Base-by-base conservation (phyloP, 2,797 vertebrate species). In the Takifugu rubripes region DNA sequence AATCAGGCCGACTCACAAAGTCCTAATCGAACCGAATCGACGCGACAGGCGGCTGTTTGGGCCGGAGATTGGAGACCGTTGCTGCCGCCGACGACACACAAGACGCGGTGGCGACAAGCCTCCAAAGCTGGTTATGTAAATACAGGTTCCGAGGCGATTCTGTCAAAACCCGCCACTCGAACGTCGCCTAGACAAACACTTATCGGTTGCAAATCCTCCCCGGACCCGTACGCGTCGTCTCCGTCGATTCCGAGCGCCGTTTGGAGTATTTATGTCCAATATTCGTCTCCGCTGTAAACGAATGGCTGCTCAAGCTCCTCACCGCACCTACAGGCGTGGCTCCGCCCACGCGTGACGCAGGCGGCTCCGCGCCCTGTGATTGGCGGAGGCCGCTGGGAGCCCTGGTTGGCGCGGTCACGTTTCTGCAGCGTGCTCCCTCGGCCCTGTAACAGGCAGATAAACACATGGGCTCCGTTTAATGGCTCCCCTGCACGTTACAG, bases 101-200 rank as follows among this genome's bases (percentile, higher is more conserved):
- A 58, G 24, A 72, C 57, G 29, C 77, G 24, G 68, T 59, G 66
- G 51, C 52, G 65, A 16, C 29, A 52, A 46, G 40, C 58, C 6
- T 49, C 24, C 31, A 75, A 74, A 75, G 72, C 79, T 61, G 67
- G 77, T 89, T 87, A 88, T 85, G 79, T 89, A 88, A 89, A 88
- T 16, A 63, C 36, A 15, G 43, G 33, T 49, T 58, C 10, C 47
- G 0, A 26, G 3, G 5, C 46, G 42, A 59, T 59, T 48, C 2
- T 0, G 27, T 44, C 9, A 26, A 68, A 46, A 66, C 17, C 25
- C n/a, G 16, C 40, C 52, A 51, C 26, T 36, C 21, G 6, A 56
- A 21, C 0, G 1, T 5, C 3, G n/a, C 2, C 21, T 3, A 2
- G 6, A 40, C 0, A 0, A 5, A 6, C 5, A 70, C 66, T 62